phyloP scores from a whole-genome alignment of 2,113 vertebrate genomes.

The Telmatochromis sp. region DNA sequence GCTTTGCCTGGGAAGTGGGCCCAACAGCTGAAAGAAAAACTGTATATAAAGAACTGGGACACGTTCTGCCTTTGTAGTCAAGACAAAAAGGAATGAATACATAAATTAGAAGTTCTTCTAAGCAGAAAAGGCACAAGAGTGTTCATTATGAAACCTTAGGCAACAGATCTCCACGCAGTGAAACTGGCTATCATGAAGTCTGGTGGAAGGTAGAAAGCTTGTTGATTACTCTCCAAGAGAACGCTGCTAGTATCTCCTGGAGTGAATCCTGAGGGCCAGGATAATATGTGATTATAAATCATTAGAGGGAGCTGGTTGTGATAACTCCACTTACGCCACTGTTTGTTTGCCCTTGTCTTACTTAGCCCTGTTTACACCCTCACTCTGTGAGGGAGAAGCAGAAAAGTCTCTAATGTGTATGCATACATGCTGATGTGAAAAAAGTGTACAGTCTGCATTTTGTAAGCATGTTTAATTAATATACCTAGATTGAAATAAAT shows the following conservation, averaged over 20 bases:
- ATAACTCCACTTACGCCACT: conserved; percentile 14
- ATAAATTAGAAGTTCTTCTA: conserved; percentile 65
- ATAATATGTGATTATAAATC: conserved; percentile 46
- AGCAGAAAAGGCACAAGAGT: conserved; percentile 31
- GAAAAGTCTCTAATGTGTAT: background rate
- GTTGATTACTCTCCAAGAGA: conserved; percentile 35
- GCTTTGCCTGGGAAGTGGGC: conserved; percentile 16
- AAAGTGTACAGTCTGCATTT: background rate
- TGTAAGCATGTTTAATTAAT: conserved; percentile 27
- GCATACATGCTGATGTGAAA: background rate
- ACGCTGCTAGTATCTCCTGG: conserved; percentile 3
- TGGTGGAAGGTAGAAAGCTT: conserved; percentile 25
- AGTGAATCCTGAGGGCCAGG: conserved; percentile 6
- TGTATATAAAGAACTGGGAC: conserved; percentile 53
- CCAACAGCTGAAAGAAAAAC: conserved; percentile 44
- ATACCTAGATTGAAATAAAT: background rate
- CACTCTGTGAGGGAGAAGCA: background rate
- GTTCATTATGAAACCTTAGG: conserved; percentile 21
- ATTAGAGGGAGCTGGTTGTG: conserved; percentile 12
- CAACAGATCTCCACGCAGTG: conserved; percentile 36
- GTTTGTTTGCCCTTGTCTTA: background rate
- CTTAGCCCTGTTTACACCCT: background rate
- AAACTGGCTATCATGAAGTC: background rate
- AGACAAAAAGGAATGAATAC: conserved; percentile 70
- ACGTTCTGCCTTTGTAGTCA: conserved; percentile 59